These are phyloP conservation scores for Emydoidea blandingii DNA, from an alignment of 2,797 vertebrate species.

Conservation along the genomic window DNA sequence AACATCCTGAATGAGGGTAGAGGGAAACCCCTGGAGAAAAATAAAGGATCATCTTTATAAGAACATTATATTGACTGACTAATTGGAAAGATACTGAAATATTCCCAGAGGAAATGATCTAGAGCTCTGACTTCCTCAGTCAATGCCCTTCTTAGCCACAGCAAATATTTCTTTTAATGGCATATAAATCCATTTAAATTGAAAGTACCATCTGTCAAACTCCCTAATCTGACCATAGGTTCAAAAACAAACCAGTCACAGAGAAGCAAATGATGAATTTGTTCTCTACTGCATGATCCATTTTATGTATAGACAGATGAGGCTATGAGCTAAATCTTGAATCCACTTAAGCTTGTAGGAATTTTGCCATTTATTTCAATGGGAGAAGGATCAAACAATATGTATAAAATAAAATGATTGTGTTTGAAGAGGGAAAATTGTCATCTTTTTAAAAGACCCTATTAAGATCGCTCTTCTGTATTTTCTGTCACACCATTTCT, in stretches of 20 bases:
- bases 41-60: slow-evolving; percentile 74
- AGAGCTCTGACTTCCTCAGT: slow-evolving; percentile 62
- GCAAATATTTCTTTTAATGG: slow-evolving; percentile 48
- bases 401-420: slow-evolving; percentile 16
- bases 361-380: slow-evolving; percentile 16
- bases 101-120: slow-evolving; percentile 70
- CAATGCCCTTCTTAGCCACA: slow-evolving; percentile 60
- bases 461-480: neutral
- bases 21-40: slow-evolving; percentile 73
- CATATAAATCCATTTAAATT: slow-evolving; percentile 70
- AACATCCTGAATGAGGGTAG: slow-evolving; percentile 54
- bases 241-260: slow-evolving; percentile 49
- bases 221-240: slow-evolving; percentile 65
- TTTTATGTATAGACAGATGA: neutral
- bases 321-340: neutral
- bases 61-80: slow-evolving; percentile 72
- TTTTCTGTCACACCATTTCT: neutral
- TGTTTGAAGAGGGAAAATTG: slow-evolving; percentile 31
- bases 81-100: slow-evolving; percentile 75
- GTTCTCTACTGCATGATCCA: slow-evolving; percentile 27
- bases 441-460: neutral
- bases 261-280: slow-evolving; percentile 68
- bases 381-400: slow-evolving; percentile 8
- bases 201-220: slow-evolving; percentile 59
- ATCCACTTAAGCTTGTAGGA: slow-evolving; percentile 19